Percentiles rank a stretch among this genome's conserved stretches.
Evolutionary conservation across 2,113 vertebrate genomes (phyloP).

Genomic region (Proterorhinus semilunaris): DNA sequence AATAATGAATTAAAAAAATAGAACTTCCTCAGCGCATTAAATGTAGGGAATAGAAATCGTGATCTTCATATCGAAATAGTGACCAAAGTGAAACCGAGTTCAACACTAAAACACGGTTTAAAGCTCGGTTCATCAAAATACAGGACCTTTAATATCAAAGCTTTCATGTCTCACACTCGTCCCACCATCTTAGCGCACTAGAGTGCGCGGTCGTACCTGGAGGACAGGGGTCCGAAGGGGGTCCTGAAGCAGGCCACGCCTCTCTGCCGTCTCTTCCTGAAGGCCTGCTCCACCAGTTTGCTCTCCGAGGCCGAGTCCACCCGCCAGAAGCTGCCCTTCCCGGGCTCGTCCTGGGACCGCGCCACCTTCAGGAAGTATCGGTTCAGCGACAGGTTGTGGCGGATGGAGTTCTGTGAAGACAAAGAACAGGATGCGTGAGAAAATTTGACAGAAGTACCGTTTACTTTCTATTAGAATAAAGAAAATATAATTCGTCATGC

Average conservation of each 20-base stretch:
- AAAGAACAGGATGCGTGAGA: not conserved
- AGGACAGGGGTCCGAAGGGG: constrained; percentile 95
- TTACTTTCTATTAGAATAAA: not conserved
- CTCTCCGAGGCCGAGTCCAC: constrained; percentile 94
- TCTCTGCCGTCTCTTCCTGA: constrained; percentile 94
- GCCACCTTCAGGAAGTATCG: constrained; percentile 99
- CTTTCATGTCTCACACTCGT: too few relatives aligned
- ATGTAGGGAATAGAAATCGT: too few relatives aligned
- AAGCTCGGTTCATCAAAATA: too few relatives aligned
- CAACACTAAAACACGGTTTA: too few relatives aligned
- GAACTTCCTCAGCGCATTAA: too few relatives aligned
- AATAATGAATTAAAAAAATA: too few relatives aligned
- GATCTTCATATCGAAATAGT: too few relatives aligned
- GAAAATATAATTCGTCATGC: too few relatives aligned
- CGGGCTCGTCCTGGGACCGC: constrained; percentile 96
- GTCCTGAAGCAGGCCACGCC: constrained; percentile 97
- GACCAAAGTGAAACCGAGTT: too few relatives aligned
- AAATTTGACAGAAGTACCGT: not conserved
- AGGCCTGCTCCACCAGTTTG: constrained; percentile 96
- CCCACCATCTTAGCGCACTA: too few relatives aligned
- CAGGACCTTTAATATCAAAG: too few relatives aligned
- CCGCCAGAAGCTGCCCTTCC: constrained; percentile 97
- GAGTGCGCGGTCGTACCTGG: constrained; percentile 79
- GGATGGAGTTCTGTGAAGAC: constrained; percentile 92
- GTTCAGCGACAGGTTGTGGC: constrained; percentile 98